These are phyloP conservation scores for Myocastor coypus DNA, from an alignment of 2,113 vertebrate genomes.

Conservation along the genomic window DNA sequence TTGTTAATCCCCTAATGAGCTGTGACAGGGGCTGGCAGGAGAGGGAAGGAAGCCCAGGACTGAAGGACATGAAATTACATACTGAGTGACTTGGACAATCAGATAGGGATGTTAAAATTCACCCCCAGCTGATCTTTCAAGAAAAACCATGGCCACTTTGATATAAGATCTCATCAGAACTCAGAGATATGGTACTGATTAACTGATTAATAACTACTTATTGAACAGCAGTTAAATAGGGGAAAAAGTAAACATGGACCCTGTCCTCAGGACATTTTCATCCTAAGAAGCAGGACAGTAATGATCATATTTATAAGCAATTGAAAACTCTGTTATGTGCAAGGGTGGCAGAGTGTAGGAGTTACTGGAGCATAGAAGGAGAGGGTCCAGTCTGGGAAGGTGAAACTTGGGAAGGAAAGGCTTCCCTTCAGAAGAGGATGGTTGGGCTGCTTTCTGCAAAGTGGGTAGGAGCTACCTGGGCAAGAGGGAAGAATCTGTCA, in stretches of 20 bases:
- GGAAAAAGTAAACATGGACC: neutral
- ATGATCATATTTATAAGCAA: no score
- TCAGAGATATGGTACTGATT: neutral
- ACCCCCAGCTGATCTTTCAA: neutral
- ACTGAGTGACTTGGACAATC: neutral
- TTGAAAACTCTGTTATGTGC: neutral
- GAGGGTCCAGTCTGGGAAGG: neutral
- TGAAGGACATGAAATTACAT: neutral
- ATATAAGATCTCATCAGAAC: constrained; percentile 26
- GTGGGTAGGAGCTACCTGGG: neutral
- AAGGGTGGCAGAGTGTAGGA: neutral
- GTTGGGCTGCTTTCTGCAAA: neutral
- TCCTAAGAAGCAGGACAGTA: neutral
- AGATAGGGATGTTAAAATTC: constrained; percentile 36
- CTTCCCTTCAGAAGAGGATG: neutral
- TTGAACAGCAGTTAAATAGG: neutral
- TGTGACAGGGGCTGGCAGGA: constrained; percentile 20
- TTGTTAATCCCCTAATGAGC: constrained; percentile 58
- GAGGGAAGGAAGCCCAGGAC: neutral
- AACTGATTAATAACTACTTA: neutral
- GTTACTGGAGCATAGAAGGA: neutral
- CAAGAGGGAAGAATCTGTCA: neutral
- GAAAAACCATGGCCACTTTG: neutral
- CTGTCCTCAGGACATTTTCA: neutral
- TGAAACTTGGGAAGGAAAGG: neutral